Evolutionary conservation across 2,113 vertebrate species (phyloP).

Genomic region (Xenotilapia flavipinnis): DNA sequence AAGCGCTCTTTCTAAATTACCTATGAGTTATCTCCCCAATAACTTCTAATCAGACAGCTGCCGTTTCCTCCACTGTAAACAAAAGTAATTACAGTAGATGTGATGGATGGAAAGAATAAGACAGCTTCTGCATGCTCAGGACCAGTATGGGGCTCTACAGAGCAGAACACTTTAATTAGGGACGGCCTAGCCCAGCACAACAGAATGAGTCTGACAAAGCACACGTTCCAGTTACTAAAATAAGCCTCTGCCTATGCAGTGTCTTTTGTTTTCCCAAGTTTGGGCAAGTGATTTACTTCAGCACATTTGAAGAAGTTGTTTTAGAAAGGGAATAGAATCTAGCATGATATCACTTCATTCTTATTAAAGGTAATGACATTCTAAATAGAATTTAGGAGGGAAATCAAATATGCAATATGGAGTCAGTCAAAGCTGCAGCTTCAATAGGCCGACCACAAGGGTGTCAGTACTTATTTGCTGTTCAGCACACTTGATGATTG

Average conservation of each 20-base stretch:
- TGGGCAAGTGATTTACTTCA: conserved; percentile 22
- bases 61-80: conserved; percentile 70
- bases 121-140: conserved; percentile 61
- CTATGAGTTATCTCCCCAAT: conserved; percentile 68
- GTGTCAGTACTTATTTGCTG: conserved; percentile 4
- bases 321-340: neutral
- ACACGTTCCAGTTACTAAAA: conserved; percentile 48
- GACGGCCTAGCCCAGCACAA: conserved; percentile 51
- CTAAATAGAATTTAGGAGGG: neutral
- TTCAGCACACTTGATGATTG: neutral
- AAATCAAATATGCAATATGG: conserved; percentile 9
- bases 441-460: neutral
- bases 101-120: conserved; percentile 67
- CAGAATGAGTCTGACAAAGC: conserved; percentile 61
- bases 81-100: conserved; percentile 74
- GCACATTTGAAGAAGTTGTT: conserved; percentile 15
- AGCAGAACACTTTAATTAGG: conserved; percentile 76
- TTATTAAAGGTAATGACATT: conserved; percentile 25
- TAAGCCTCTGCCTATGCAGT: conserved; percentile 42
- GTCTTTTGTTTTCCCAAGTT: conserved; percentile 37
- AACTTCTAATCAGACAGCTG: conserved; percentile 70
- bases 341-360: conserved; percentile 17
- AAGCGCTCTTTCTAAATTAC: conserved; percentile 56
- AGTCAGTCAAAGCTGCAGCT: neutral
- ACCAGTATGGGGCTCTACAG: conserved; percentile 50